These are phyloP conservation scores for Embiotoca jacksoni DNA, from an alignment of 2,113 vertebrate genomes.

Conservation along the genomic window DNA sequence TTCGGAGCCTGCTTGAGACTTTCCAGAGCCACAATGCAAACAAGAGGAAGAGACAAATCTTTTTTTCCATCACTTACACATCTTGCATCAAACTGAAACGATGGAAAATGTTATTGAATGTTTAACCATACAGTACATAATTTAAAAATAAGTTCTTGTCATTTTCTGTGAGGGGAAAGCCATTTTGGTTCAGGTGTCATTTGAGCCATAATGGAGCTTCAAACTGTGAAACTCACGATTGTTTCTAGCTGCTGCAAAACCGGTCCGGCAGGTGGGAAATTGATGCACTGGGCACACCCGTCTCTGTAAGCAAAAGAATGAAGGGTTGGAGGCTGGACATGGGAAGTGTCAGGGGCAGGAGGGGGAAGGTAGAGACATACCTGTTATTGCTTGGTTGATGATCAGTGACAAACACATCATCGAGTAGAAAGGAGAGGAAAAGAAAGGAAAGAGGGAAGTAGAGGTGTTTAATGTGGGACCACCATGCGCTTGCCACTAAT, in stretches of 20 bases:
- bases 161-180: not conserved
- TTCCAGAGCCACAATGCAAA: too few relatives aligned
- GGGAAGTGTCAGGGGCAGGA: slow-evolving; percentile 43
- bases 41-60: too few relatives aligned
- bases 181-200: slow-evolving; percentile 37
- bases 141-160: too few relatives aligned
- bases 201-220: slow-evolving; percentile 28
- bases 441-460: slow-evolving; percentile 9
- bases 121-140: too few relatives aligned
- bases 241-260: slow-evolving; percentile 57
- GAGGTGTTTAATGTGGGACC: slow-evolving; percentile 27
- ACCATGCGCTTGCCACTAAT: slow-evolving; percentile 34
- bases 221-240: slow-evolving; percentile 8
- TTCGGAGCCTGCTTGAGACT: too few relatives aligned
- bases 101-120: too few relatives aligned
- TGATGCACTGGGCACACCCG: slow-evolving; percentile 46
- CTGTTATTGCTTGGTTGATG: slow-evolving; percentile 26
- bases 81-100: too few relatives aligned
- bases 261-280: slow-evolving; percentile 67
- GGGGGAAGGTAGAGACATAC: slow-evolving; percentile 9
- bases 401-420: slow-evolving; percentile 27
- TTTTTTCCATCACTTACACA: too few relatives aligned
- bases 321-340: slow-evolving; percentile 11
- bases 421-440: slow-evolving; percentile 8
- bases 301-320: slow-evolving; percentile 51